phyloP scores from a whole-genome alignment of 2,888 invertebrate genomes.

The Harmothoe impar region DNA sequence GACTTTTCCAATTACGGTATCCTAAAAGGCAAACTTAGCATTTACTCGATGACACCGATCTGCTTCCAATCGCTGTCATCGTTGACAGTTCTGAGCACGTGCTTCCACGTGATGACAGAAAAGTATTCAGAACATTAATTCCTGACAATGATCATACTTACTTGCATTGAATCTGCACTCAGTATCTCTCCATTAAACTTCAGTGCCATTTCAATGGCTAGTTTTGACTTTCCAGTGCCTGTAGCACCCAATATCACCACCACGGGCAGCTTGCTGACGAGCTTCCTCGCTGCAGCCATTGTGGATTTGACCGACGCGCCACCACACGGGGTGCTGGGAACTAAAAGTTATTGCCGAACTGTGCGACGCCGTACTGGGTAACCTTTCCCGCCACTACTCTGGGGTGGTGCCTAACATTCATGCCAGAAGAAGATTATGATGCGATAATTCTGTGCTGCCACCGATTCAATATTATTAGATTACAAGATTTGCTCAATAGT shows the following conservation, averaged over 20 bases:
- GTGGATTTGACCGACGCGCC: conserved; percentile 29
- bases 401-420: no score
- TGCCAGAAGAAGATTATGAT: no score
- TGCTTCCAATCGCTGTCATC: background rate
- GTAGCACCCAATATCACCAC: conserved; percentile 97
- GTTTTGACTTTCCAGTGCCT: conserved; percentile 98
- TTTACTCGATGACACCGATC: background rate
- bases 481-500: no score
- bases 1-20: no score
- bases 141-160: conserved; percentile 80
- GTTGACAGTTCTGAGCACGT: conserved; percentile 58
- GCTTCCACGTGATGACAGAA: background rate
- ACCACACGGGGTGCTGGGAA: background rate
- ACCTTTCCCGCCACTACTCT: background rate
- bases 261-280: conserved; percentile 76
- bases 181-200: conserved; percentile 95
- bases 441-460: no score
- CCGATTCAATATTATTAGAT: no score
- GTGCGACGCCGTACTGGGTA: background rate
- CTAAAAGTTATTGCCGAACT: conserved; percentile 54
- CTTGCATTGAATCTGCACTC: conserved; percentile 99
- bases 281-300: conserved; percentile 58
- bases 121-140: background rate
- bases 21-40: no score
- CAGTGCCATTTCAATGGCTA: conserved; percentile 94